A percentile compares a stretch with the other conserved stretches of the same genome.
These are phyloP conservation scores for Trissoscelio sp. DNA, from an alignment of 2,888 invertebrate genomes.

Conservation along the genomic window DNA sequence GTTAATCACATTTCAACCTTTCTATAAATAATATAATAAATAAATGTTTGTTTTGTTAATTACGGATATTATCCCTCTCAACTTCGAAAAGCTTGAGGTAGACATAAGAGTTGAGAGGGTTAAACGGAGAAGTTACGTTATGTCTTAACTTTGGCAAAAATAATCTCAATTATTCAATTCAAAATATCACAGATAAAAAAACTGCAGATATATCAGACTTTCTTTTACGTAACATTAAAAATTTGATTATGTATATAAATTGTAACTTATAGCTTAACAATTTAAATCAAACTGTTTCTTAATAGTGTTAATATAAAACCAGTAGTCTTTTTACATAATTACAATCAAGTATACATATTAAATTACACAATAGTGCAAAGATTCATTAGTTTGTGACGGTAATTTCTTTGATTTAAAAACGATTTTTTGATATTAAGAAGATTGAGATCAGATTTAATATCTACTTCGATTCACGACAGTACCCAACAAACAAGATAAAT, in stretches of 20 bases:
- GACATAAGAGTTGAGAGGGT: too few species aligned
- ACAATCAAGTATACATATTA: slow-evolving; percentile 2
- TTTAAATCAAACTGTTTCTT: neutral
- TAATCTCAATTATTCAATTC: too few species aligned
- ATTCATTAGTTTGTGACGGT: neutral
- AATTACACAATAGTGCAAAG: neutral
- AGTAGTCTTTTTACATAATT: slow-evolving; percentile 29
- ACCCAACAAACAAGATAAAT: slow-evolving; percentile 79
- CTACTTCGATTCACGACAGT: slow-evolving; percentile 80
- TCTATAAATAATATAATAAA: too few species aligned
- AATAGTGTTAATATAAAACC: slow-evolving; percentile 6
- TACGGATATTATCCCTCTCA: too few species aligned
- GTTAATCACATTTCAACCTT: too few species aligned
- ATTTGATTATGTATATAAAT: neutral
- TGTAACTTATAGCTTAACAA: neutral
- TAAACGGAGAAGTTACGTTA: too few species aligned
- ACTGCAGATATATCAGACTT: too few species aligned
- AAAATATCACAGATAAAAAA: too few species aligned
- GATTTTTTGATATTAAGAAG: neutral
- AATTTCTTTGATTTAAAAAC: neutral
- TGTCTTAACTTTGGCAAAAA: too few species aligned
- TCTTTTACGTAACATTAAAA: too few species aligned
- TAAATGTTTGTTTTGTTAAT: too few species aligned
- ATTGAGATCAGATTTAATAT: slow-evolving; percentile 74
- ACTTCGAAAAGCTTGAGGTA: too few species aligned